A percentile compares a stretch with the other conserved stretches of the same genome.
These are phyloP conservation scores for Apantesis nais DNA, from an alignment of 2,888 invertebrate species.

Conservation along the genomic window DNA sequence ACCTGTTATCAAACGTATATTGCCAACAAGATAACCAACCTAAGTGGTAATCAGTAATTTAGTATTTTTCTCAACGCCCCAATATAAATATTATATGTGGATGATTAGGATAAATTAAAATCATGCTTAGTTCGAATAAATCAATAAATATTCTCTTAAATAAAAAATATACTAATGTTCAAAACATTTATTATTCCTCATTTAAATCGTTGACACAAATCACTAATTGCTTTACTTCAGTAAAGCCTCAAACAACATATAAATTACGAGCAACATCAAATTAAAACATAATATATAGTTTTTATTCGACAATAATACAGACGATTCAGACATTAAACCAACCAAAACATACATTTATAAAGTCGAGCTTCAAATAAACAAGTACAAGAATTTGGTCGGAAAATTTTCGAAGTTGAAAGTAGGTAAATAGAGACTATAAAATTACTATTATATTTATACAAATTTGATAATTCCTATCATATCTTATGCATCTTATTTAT, in stretches of 20 bases:
- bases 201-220: constrained; percentile 65
- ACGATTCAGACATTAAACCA: constrained; percentile 33
- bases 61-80: no score
- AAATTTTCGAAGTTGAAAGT: constrained; percentile 54
- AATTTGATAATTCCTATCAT: constrained; percentile 72
- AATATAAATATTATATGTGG: no score
- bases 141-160: background rate
- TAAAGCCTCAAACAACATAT: constrained; percentile 37
- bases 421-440: constrained; percentile 72
- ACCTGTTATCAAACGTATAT: no score
- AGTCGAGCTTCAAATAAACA: constrained; percentile 42
- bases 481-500: constrained; percentile 70
- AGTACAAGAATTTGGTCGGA: constrained; percentile 58
- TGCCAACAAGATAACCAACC: no score
- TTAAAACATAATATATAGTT: constrained; percentile 41
- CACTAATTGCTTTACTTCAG: constrained; percentile 63
- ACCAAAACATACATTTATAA: constrained; percentile 42
- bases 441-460: constrained; percentile 70
- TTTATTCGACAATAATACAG: constrained; percentile 38
- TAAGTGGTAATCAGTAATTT: no score
- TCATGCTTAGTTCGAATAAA: background rate
- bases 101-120: no score
- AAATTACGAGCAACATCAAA: constrained; percentile 55
- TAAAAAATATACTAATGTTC: constrained; percentile 53
- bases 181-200: constrained; percentile 78